Percentiles rank a stretch among this genome's conserved stretches.
These are phyloP conservation scores for Yoshiicerus persimilis DNA, from an alignment of 1,140 invertebrate species.

Conservation along the genomic window DNA sequence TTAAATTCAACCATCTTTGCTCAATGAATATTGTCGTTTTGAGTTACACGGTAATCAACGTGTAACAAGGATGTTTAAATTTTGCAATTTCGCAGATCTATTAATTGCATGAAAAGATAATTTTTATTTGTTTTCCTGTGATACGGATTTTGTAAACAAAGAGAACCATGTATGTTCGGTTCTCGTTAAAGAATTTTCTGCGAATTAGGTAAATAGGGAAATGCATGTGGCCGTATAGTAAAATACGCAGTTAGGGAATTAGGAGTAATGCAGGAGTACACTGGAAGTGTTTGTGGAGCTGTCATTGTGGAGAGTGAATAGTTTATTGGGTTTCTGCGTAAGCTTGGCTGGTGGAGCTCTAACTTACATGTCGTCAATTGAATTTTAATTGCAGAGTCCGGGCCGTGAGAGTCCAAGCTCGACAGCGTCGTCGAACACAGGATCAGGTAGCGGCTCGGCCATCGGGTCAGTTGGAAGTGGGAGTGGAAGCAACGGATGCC, in stretches of 20 bases:
- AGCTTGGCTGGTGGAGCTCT: neutral
- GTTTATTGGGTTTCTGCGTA: neutral
- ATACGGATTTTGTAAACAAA: too few species aligned
- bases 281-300: neutral
- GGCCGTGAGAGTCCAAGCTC: slow-evolving; percentile 85
- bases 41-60: too few species aligned
- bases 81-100: too few species aligned
- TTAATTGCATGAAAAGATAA: too few species aligned
- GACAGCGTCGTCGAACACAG: slow-evolving; percentile 66
- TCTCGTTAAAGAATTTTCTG: too few species aligned
- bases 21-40: too few species aligned
- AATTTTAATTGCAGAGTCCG: slow-evolving; percentile 66
- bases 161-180: too few species aligned
- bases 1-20: too few species aligned
- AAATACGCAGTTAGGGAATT: neutral
- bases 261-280: neutral
- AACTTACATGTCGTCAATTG: neutral
- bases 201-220: neutral
- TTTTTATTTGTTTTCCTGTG: too few species aligned
- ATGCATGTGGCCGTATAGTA: neutral
- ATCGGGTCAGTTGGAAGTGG: slow-evolving; percentile 46
- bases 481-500: slow-evolving; percentile 65
- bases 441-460: slow-evolving; percentile 52
- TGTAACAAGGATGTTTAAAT: too few species aligned
- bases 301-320: neutral